Base-by-base conservation (phyloP, 1,140 invertebrate genomes). In the Brachionus calyciflorus region DNA sequence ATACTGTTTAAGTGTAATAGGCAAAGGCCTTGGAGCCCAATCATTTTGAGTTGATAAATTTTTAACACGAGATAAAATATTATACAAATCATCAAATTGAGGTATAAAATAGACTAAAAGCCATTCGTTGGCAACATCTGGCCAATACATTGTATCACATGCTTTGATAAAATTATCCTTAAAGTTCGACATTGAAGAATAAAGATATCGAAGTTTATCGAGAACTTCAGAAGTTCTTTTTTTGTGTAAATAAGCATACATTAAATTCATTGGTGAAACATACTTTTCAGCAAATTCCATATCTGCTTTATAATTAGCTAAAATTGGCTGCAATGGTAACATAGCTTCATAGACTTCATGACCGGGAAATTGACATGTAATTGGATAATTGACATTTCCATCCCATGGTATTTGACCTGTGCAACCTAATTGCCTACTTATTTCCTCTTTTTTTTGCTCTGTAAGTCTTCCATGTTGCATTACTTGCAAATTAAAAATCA, bases 401-500 rank as follows among this genome's bases (percentile, higher is more conserved):
- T 73, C 46, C 69, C 69, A 73, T 5, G 69, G 69, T n/a, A 73
- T 51, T 28, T 40, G 46, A 12, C 69, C 69, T 19, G 30, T 21
- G 41, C 69, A 73, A 0, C 69, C 69, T 33, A 73, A 33, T 19
- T 9, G 7, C 14, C 33, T 51, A 12, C 17, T 51, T 26, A 73
- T 55, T 2, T 73, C 51, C 9, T 51, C n/a, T 24, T 73, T 73
- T 49, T 73, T 55, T 19, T 73, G 10, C 24, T 65, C 37, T 12
- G 51, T 76, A 37, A 81, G 78, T 10, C 76, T 73, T 51, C 79
- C 83, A 79, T 80, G 79, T 30, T 80, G 70, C 37, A 83, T 60
- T 12, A 80, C 77, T 19, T 80, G 77, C 33, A 91, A 82, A 82
- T 88, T 89, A 1, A 90, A 80, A 0, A 88, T 88, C 3, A 93